Base-by-base conservation (phyloP, 2,797 vertebrate genomes). In the Champsocephalus esox region DNA sequence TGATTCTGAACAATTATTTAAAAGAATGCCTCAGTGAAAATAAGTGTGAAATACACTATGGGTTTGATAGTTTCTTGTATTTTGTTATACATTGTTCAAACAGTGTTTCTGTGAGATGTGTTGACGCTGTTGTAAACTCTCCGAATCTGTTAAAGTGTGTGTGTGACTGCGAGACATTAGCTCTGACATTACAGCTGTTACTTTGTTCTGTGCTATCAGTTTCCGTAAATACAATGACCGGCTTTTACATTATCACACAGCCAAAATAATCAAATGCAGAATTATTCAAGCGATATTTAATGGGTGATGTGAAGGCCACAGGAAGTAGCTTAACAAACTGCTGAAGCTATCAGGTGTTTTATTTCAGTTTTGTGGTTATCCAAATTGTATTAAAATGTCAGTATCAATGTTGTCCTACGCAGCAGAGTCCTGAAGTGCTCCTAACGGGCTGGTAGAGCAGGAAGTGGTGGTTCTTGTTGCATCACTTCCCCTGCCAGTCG, bases 391-490 rank as follows among this genome's bases (percentile, higher is more conserved):
- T 19, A 34, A 52, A 76, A 76, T 28, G 59, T 73, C 69, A 56
- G 17, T 48, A 44, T 28, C 44, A 2, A 52, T 70, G 1, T 1
- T 9, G 13, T 64, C 17, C 3, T 14, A 24, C 0, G 1, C 14
- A 38, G 49, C 44, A 21, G 24, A 0, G 12, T 3, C 4, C 0
- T 38, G 32, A 45, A 2, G 19, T 0, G 17, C 0, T 45, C 21
- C 57, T 19, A 12, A 21, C 8, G 0, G 63, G 9, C 9, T 72
- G 45, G 54, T 56, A 51, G 62, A 3, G 44, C 1, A 81, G 88
- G 90, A 92, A 88, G 89, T 82, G 84, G 81, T 82, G 85, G 4
- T 77, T 50, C 21, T 61, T 13, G 63, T 82, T 79, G 67, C 69
- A 34, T 24, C 84, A 78, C 66, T 45, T 87, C 83, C 77, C 83